phyloP scores from a whole-genome alignment of 2,113 vertebrate species.

The Haplochromis vanheusdeni region DNA sequence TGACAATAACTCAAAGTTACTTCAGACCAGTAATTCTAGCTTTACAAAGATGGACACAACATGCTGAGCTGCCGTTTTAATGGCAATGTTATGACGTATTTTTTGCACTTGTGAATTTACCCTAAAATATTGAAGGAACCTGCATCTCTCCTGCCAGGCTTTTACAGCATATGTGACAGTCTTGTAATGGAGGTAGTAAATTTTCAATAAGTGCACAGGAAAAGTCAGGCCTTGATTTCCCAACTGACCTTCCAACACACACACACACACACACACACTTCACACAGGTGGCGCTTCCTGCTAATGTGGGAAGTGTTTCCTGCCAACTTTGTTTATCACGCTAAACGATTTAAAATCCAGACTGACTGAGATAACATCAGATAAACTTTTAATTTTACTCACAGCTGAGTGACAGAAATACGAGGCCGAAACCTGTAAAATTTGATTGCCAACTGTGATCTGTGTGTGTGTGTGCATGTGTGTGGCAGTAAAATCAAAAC shows the following conservation, averaged over 20 bases:
- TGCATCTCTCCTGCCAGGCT: background rate
- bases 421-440: background rate
- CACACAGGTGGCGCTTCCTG: background rate
- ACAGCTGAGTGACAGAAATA: background rate
- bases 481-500: background rate
- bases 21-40: background rate
- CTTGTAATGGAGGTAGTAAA: background rate
- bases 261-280: background rate
- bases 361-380: background rate
- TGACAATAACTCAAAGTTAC: background rate
- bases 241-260: background rate
- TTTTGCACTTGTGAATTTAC: background rate
- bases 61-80: background rate
- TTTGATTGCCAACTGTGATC: background rate
- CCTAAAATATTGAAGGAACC: background rate
- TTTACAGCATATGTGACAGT: background rate
- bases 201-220: background rate
- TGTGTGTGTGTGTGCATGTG: background rate
- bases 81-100: fast-evolving
- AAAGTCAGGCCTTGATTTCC: background rate
- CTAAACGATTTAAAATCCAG: background rate
- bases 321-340: background rate
- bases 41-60: background rate
- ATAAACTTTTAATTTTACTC: background rate
- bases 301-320: background rate